A percentile compares a stretch with the other conserved stretches of the same genome.
phyloP scores from a whole-genome alignment of 2,888 invertebrate genomes.

The Euzophera pinguis region DNA sequence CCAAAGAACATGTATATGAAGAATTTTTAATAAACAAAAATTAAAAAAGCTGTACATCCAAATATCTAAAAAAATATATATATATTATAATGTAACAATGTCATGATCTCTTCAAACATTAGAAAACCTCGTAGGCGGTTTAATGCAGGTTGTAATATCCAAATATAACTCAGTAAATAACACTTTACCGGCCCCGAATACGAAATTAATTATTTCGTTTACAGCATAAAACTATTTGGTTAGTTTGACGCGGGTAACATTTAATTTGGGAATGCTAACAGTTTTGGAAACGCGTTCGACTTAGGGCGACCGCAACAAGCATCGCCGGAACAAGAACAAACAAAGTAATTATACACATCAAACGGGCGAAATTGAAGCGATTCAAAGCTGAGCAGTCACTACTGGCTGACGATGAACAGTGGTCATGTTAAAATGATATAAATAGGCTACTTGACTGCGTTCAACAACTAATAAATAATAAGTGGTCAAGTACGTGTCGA shows the following conservation, averaged over 20 bases:
- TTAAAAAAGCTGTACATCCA: no score
- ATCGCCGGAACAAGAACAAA: slow-evolving; percentile 71
- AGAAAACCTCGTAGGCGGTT: no score
- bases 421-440: slow-evolving; percentile 18
- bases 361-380: slow-evolving; percentile 71
- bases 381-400: slow-evolving; percentile 50
- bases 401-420: slow-evolving; percentile 19
- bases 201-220: slow-evolving; percentile 66
- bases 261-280: slow-evolving; percentile 73
- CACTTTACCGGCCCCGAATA: slow-evolving; percentile 9
- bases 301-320: slow-evolving; percentile 70
- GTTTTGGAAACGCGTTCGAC: slow-evolving; percentile 70
- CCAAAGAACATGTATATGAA: no score
- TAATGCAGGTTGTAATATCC: background rate
- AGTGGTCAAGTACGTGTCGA: no score
- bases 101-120: no score
- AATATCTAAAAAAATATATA: no score
- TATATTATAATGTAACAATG: no score
- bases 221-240: slow-evolving; percentile 64
- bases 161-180: background rate
- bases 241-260: slow-evolving; percentile 76
- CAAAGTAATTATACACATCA: slow-evolving; percentile 80
- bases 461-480: no score
- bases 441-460: background rate
- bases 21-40: no score